Percentiles rank a stretch among this genome's conserved stretches.
Evolutionary conservation across 2,797 vertebrate genomes (phyloP).

Genomic region (Eupleurogrammus muticus): DNA sequence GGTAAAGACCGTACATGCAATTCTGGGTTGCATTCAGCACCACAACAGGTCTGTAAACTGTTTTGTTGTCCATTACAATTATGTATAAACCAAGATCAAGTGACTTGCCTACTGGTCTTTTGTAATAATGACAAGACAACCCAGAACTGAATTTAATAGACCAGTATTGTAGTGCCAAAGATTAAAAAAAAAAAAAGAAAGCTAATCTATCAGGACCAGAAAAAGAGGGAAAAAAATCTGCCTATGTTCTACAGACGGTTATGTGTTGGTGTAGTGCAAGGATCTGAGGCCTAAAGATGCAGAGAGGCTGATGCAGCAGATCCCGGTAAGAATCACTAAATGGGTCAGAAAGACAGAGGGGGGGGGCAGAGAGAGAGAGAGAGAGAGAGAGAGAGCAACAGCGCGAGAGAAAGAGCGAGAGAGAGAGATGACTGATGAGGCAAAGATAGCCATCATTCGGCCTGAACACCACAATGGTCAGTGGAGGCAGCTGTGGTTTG

Average conservation of each 20-base stretch:
- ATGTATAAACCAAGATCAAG: not conserved
- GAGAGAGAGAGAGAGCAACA: conserved; percentile 23
- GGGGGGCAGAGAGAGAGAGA: conserved; percentile 17
- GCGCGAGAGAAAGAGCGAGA: conserved; percentile 11
- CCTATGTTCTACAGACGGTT: not conserved
- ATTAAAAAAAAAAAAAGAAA: not conserved
- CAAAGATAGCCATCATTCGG: conserved; percentile 66
- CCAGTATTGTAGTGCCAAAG: not conserved
- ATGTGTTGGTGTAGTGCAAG: conserved; percentile 20
- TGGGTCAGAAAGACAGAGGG: conserved; percentile 37
- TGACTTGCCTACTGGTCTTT: not conserved
- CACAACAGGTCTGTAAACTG: not conserved
- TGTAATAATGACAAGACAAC: not conserved
- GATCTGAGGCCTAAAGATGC: conserved; percentile 21
- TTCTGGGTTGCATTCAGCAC: no score
- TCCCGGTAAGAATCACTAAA: conserved; percentile 42
- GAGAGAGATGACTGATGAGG: conserved; percentile 57
- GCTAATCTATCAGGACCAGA: not conserved
- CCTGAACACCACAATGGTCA: conserved; percentile 66
- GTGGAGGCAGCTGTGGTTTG: conserved; percentile 70
- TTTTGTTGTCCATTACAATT: not conserved
- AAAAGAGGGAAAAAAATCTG: not conserved
- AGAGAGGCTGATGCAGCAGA: conserved; percentile 55
- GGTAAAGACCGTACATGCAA: not conserved
- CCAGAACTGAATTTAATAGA: not conserved